Evolutionary conservation across 2,797 vertebrate genomes (phyloP), one percentile per base, ranked within the genome.

Genomic region (Periparus ater): DNA sequence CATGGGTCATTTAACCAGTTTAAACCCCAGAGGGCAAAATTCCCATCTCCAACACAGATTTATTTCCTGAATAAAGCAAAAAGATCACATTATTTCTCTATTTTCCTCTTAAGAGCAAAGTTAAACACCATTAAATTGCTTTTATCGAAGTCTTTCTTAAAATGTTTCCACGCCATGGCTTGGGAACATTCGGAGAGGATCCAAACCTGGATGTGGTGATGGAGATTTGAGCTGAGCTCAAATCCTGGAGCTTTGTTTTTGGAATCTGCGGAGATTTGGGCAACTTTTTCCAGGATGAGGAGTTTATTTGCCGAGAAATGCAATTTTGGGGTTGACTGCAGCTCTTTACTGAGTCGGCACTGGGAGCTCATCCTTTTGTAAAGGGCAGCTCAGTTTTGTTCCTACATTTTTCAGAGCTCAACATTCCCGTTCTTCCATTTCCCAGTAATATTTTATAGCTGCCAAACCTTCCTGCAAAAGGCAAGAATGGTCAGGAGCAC

Each of bases 311-410:
- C 90, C 0, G 26, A 91, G 93, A 96, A 96, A 93, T 60, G 77
- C 88, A 78, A 84, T 96, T 96, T 91, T 81, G 73, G 93, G 90
- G 66, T 81, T 93, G 91, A 91, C 65, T 94, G 90, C 70, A 88
- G 66, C 58, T 60, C 20, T 93, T 81, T 55, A 66, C 76, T 76
- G 88, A 60, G 26, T 2, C 88, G 83, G 90, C 94, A 67, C 36
- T 11, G 12, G 73, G 13, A 57, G 58, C 70, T 82, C 9, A 13
- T 76, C 42, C 63, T 29, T 53, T 22, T 40, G 23, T 60, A 50
- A 85, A 74, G 87, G 51, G 42, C 75, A 80, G 36, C 34, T 72
- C 26, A 7, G 51, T 51, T 80, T 65, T 68, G 22, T 61, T 93
- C 51, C 61, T 44, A 0, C 21, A 0, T 78, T 83, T 40, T 95